These are phyloP conservation scores for Mayetiola destructor DNA, from an alignment of 2,888 invertebrate species.

Conservation along the genomic window DNA sequence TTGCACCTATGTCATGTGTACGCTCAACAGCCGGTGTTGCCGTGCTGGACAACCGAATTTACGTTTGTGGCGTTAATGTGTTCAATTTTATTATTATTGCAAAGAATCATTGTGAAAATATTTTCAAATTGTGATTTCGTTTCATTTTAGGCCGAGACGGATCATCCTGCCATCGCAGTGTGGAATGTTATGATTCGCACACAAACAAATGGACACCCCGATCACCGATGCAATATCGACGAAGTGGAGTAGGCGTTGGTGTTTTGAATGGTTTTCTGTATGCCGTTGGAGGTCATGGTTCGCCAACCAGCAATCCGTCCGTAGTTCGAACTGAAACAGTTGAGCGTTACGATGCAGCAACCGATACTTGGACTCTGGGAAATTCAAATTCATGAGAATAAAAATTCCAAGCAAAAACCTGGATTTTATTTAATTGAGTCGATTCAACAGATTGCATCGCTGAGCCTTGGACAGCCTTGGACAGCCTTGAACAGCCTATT, in stretches of 20 bases:
- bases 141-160: constrained; percentile 89
- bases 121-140: too few species aligned
- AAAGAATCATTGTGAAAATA: too few species aligned
- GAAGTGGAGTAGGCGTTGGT: constrained; percentile 82
- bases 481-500: constrained; percentile 60
- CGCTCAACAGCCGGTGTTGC: constrained; percentile 79
- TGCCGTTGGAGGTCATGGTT: constrained; percentile 87
- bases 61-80: constrained; percentile 88
- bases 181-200: constrained; percentile 71
- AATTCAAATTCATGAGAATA: constrained; percentile 9
- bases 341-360: constrained; percentile 64
- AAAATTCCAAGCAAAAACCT: neutral
- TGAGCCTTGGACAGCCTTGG: constrained; percentile 74
- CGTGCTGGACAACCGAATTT: constrained; percentile 67
- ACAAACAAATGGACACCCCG: constrained; percentile 65
- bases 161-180: constrained; percentile 74
- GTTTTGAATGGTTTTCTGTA: constrained; percentile 79
- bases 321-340: constrained; percentile 77
- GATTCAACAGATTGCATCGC: constrained; percentile 45
- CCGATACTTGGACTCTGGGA: constrained; percentile 72
- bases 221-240: constrained; percentile 71
- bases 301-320: constrained; percentile 63
- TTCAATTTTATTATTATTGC: too few species aligned
- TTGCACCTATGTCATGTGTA: constrained; percentile 78
- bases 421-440: neutral